Base-by-base conservation (phyloP, 2,113 vertebrate species). In the Callorhinus ursinus region DNA sequence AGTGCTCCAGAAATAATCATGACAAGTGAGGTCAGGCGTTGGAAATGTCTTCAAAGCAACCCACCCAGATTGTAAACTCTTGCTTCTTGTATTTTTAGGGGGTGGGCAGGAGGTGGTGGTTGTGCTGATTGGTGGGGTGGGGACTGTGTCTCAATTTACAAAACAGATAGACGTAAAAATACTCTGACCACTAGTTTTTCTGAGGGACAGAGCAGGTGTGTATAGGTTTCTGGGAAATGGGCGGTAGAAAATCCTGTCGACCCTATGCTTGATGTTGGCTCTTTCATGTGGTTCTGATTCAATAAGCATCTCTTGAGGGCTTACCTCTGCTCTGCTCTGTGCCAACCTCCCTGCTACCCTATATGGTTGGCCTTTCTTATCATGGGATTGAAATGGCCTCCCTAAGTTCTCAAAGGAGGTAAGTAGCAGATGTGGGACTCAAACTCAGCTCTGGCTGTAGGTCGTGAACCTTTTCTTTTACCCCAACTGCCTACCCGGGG, bases 151-250 rank as follows among this genome's bases (percentile, higher is more conserved):
- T 33, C 26, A 49, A 63, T 39, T 95, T 31, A 83, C 7, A 53
- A 39, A n/a, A 55, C 57, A 71, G 26, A 59, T 5, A 61, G 19
- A 39, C 1, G 0, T 0, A 49, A 16, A 51, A 4, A 7, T 22
- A 28, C 82, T 46, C 39, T 55, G 36, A 57, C 4, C 2, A 1
- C 28, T 59, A 85, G 24, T 21, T 51, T 79, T 72, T 88, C 42
- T 28, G 42, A 18, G n/a, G 51, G 26, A 39, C 5, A 1, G 4
- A 2, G 9, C 1, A 4, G 7, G 12, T 2, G 11, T 4, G 0
- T 49, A 15, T 21, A 4, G 9, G 53, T 31, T 2, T 49, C 51
- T 11, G 24, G 19, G 3, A 3, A 36, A 46, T 15, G 19, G 4
- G 2, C 2, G 14, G 26, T 51, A 13, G 67, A 67, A 28, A 77